Percentiles rank a stretch among this genome's conserved stretches.
Conservation (phyloP, 2,797 vertebrate species). For the Lateolabrax maculatus region DNA sequence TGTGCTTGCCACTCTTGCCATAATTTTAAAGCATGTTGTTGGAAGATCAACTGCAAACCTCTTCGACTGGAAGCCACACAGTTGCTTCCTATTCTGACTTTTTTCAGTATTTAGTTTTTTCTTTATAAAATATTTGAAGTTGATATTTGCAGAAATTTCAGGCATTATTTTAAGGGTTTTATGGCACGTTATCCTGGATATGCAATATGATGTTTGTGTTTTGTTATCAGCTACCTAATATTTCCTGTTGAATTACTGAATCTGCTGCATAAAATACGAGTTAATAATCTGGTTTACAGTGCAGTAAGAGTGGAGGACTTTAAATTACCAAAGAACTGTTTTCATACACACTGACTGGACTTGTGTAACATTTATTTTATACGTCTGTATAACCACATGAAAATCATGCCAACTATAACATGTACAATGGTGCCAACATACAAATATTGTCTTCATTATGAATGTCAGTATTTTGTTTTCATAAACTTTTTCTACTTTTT, state of each 20-base stretch:
- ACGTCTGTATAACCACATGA: slow-evolving; percentile 21
- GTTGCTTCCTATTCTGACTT: slow-evolving; percentile 41
- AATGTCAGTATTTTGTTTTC: slow-evolving; percentile 60
- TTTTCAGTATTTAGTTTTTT: slow-evolving; percentile 35
- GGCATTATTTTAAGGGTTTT: slow-evolving; percentile 51
- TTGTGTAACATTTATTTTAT: slow-evolving; percentile 24
- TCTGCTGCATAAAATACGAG: slow-evolving; percentile 1
- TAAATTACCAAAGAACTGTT: slow-evolving; percentile 57
- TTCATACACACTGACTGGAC: slow-evolving; percentile 34
- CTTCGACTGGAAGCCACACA: slow-evolving; percentile 46
- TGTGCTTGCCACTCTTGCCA: slow-evolving; percentile 48
- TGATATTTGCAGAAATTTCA: neutral
- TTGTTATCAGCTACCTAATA: slow-evolving; percentile 30
- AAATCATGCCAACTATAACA: slow-evolving; percentile 25
- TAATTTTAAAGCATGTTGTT: slow-evolving; percentile 44
- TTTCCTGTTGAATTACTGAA: slow-evolving; percentile 34
- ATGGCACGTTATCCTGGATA: slow-evolving; percentile 24
- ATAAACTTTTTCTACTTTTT: slow-evolving; percentile 60
- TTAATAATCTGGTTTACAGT: slow-evolving; percentile 43
- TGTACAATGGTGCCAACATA: slow-evolving; percentile 33
- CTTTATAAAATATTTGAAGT: slow-evolving; percentile 19
- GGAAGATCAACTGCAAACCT: slow-evolving; percentile 54
- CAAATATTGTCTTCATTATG: slow-evolving; percentile 21
- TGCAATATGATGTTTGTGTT: slow-evolving; percentile 32
- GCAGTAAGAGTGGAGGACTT: slow-evolving; percentile 13